These are phyloP conservation scores for Zelleria hepariella DNA, from an alignment of 2,888 invertebrate species.

Conservation along the genomic window DNA sequence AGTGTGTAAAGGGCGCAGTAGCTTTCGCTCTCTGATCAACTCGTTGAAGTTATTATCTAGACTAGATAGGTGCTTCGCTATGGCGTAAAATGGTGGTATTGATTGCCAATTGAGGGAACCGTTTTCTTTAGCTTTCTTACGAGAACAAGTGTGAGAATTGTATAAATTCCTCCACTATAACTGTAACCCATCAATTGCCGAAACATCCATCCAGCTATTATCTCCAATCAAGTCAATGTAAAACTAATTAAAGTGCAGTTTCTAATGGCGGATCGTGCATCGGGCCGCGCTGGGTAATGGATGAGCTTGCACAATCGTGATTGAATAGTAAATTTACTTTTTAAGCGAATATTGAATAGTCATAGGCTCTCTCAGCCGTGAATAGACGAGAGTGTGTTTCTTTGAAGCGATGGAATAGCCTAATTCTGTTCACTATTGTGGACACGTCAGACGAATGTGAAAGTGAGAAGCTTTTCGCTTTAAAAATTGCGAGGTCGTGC, in stretches of 20 bases:
- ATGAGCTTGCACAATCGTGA: conserved; percentile 34
- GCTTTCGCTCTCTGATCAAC: background rate
- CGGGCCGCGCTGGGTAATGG: conserved; percentile 12
- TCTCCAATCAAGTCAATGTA: conserved; percentile 25
- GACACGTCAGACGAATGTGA: conserved; percentile 29
- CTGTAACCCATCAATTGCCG: background rate
- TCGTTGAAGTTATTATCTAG: background rate
- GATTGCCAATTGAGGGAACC: background rate
- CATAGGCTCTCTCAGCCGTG: conserved; percentile 18
- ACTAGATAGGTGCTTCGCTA: background rate
- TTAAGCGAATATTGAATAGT: conserved; percentile 27
- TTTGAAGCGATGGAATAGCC: conserved; percentile 25
- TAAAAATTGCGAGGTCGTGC: conserved; percentile 28
- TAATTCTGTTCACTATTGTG: conserved; percentile 36
- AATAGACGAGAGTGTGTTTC: conserved; percentile 20
- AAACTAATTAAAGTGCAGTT: conserved; percentile 7
- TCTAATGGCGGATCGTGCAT: background rate
- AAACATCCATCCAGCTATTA: conserved; percentile 24
- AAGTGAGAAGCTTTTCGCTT: conserved; percentile 23
- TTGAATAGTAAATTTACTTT: conserved; percentile 29
- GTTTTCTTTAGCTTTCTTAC: background rate
- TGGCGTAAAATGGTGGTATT: background rate
- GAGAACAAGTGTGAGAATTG: background rate
- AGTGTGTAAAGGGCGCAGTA: background rate
- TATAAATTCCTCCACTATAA: background rate